A percentile compares a stretch with the other conserved stretches of the same genome.
Evolutionary conservation across 2,888 invertebrate genomes (phyloP).

Genomic region (Phortica okadai): DNA sequence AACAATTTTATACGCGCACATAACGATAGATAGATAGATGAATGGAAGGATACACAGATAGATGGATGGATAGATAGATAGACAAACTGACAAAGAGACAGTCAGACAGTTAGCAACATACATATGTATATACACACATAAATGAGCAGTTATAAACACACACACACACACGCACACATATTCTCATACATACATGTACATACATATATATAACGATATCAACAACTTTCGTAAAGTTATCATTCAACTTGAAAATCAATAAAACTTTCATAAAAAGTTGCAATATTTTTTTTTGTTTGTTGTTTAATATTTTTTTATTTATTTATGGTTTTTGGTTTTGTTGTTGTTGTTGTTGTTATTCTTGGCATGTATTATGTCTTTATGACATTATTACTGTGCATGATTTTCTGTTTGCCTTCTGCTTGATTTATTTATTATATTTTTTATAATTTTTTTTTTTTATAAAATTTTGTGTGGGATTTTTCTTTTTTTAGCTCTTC

Average conservation of each 20-base stretch:
- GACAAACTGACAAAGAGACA: too few species aligned
- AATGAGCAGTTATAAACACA: too few species aligned
- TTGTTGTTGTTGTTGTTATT: not conserved
- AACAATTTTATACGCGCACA: slow-evolving; percentile 60
- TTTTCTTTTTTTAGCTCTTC: not conserved
- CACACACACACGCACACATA: too few species aligned
- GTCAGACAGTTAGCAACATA: not conserved
- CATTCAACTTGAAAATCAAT: slow-evolving; percentile 69
- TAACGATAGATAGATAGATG: slow-evolving; percentile 35
- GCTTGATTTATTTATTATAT: not conserved
- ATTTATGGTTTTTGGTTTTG: slow-evolving; percentile 17
- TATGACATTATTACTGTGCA: not conserved
- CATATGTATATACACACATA: not conserved
- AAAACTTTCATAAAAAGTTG: slow-evolving; percentile 61
- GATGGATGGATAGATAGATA: too few species aligned
- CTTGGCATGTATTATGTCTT: not conserved
- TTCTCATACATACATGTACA: slow-evolving; percentile 12
- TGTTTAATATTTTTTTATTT: not conserved
- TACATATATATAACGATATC: slow-evolving; percentile 17
- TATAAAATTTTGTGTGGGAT: not conserved
- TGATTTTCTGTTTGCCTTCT: slow-evolving; percentile 14
- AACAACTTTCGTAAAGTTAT: slow-evolving; percentile 66
- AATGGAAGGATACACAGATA: not conserved
- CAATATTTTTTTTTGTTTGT: slow-evolving; percentile 19
- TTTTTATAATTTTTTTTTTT: not conserved